These are phyloP conservation scores for Leptocoma aspasia DNA, from an alignment of 2,113 vertebrate genomes.

Conservation along the genomic window DNA sequence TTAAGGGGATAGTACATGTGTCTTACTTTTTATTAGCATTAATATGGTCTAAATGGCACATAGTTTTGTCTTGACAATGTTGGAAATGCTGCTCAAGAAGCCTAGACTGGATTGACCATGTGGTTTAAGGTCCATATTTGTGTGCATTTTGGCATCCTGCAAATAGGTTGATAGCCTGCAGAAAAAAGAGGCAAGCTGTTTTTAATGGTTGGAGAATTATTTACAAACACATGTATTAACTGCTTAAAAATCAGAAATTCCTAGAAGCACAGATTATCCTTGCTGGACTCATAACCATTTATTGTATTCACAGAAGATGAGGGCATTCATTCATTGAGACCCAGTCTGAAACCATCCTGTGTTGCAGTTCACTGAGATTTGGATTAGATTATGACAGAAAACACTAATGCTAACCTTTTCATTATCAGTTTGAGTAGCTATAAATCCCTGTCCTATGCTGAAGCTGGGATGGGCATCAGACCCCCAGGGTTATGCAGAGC, in stretches of 20 bases:
- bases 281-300: not conserved
- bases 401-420: not conserved
- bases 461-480: not conserved
- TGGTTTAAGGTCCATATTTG: not conserved
- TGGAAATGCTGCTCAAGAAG: not conserved
- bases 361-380: not conserved
- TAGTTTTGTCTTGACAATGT: not conserved
- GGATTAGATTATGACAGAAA: not conserved
- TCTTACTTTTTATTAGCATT: not conserved
- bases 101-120: not conserved
- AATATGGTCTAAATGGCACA: not conserved
- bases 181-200: constrained; percentile 15
- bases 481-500: not conserved
- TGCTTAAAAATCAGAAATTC: not conserved
- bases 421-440: not conserved
- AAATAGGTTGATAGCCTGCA: not conserved
- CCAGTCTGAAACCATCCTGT: not conserved
- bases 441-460: not conserved
- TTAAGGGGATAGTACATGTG: not conserved
- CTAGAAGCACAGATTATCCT: not conserved
- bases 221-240: not conserved
- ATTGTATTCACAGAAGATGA: not conserved
- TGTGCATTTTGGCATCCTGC: not conserved
- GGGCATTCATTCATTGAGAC: not conserved
- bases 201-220: constrained; percentile 4